phyloP scores from a whole-genome alignment of 2,888 invertebrate genomes.

The Punctoribates punctum region DNA sequence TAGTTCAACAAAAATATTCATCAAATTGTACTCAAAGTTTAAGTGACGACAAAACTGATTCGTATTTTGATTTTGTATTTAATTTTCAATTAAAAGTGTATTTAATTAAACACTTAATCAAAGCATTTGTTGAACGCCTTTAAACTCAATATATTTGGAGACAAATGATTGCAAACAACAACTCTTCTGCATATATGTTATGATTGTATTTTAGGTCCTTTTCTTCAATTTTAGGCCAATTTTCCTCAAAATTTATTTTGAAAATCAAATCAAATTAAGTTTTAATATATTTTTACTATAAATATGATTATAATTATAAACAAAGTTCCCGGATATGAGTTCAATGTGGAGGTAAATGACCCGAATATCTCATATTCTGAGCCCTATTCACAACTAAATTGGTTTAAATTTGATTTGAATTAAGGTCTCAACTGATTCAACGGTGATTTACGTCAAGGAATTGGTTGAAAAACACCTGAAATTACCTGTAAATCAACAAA shows the following conservation, averaged over 20 bases:
- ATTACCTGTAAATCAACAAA: slow-evolving; percentile 49
- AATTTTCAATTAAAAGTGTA: not conserved
- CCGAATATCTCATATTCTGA: no score
- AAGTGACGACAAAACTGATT: no score
- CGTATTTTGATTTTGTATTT: not conserved
- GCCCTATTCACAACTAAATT: no score
- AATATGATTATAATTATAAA: not conserved
- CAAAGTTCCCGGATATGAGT: slow-evolving; percentile 7
- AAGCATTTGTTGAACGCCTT: no score
- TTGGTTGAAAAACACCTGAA: slow-evolving; percentile 47
- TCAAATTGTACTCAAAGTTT: not conserved
- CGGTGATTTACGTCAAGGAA: slow-evolving; percentile 47
- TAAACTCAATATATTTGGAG: no score
- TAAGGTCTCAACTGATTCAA: slow-evolving; percentile 33
- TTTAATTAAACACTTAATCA: not conserved
- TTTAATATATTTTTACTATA: not conserved
- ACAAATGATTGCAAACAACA: no score
- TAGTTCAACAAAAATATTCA: not conserved
- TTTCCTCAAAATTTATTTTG: not conserved
- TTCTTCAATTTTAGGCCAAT: no score
- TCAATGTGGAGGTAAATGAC: not conserved
- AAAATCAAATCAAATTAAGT: not conserved
- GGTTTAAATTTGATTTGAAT: not conserved
- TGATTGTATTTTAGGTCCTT: no score
- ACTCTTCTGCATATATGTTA: no score